These are phyloP conservation scores for Drosophila quadrilineata DNA, from an alignment of 1,140 invertebrate species.

Conservation along the genomic window DNA sequence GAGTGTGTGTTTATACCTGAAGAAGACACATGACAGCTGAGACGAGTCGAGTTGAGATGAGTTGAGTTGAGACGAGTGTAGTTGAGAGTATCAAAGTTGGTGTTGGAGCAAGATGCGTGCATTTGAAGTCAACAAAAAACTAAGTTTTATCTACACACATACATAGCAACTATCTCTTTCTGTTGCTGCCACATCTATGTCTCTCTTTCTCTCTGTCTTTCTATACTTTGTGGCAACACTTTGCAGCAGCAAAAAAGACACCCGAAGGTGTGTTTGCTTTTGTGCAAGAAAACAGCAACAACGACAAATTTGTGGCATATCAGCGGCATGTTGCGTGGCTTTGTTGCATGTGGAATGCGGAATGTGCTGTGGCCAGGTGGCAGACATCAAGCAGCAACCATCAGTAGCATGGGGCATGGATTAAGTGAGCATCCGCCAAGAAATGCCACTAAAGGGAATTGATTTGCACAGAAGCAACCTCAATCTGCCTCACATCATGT, in stretches of 20 bases:
- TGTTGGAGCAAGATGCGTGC: constrained; percentile 39
- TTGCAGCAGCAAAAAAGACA: constrained; percentile 49
- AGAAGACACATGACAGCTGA: constrained; percentile 68
- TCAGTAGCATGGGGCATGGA: constrained; percentile 7
- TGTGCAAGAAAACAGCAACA: constrained; percentile 67
- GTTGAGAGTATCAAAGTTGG: constrained; percentile 16
- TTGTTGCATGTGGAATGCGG: constrained; percentile 33
- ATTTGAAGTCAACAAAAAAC: constrained; percentile 74
- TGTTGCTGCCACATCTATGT: neutral
- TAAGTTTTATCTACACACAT: constrained; percentile 65
- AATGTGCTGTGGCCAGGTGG: constrained; percentile 12
- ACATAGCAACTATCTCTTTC: neutral
- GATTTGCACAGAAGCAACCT: constrained; percentile 48
- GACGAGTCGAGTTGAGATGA: constrained; percentile 19
- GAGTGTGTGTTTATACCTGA: constrained; percentile 35
- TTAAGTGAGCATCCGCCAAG: constrained; percentile 43
- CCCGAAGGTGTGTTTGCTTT: constrained; percentile 76
- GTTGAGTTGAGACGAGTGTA: constrained; percentile 15
- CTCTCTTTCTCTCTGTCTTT: neutral
- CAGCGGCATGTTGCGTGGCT: constrained; percentile 72
- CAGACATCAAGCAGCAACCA: neutral
- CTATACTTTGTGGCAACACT: constrained; percentile 16
- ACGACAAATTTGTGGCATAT: constrained; percentile 75
- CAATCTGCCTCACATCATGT: neutral
- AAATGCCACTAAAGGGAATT: constrained; percentile 75